These are phyloP conservation scores for Scytalopus superciliaris DNA, from an alignment of 2,113 vertebrate species.

Conservation along the genomic window DNA sequence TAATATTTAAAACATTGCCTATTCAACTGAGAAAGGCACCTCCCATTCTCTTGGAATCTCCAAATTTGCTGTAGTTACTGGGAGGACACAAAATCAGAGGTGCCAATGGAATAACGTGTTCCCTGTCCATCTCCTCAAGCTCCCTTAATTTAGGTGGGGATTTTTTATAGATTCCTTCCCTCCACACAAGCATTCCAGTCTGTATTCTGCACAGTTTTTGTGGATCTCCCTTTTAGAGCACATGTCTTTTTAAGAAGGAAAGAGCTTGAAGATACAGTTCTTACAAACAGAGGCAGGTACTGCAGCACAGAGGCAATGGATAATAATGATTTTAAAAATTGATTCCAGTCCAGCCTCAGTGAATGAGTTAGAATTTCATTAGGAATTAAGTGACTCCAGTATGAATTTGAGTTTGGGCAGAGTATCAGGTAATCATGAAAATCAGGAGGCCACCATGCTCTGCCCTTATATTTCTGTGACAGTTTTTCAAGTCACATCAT, in stretches of 20 bases:
- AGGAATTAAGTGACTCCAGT: not conserved
- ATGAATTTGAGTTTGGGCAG: not conserved
- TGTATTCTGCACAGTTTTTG: not conserved
- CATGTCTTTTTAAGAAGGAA: not conserved
- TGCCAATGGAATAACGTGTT: not conserved
- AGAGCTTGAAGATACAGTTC: not conserved
- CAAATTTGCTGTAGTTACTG: not conserved
- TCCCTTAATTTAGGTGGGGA: not conserved
- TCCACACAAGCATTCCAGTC: not conserved
- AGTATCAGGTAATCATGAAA: constrained; percentile 21
- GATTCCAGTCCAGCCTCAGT: not conserved
- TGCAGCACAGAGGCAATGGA: not conserved
- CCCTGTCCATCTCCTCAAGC: not conserved
- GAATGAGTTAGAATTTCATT: not conserved
- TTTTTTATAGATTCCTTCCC: not conserved
- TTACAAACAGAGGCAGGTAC: not conserved
- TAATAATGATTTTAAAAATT: not conserved
- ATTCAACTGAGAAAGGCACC: not conserved
- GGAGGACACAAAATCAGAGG: not conserved
- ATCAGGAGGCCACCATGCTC: not conserved
- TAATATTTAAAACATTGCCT: not conserved
- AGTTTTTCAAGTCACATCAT: not conserved
- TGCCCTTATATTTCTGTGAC: not conserved
- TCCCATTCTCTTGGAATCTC: not conserved
- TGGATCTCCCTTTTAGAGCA: not conserved